phyloP scores from a whole-genome alignment of 2,797 vertebrate species.

The Schizothorax lantsangensis region DNA sequence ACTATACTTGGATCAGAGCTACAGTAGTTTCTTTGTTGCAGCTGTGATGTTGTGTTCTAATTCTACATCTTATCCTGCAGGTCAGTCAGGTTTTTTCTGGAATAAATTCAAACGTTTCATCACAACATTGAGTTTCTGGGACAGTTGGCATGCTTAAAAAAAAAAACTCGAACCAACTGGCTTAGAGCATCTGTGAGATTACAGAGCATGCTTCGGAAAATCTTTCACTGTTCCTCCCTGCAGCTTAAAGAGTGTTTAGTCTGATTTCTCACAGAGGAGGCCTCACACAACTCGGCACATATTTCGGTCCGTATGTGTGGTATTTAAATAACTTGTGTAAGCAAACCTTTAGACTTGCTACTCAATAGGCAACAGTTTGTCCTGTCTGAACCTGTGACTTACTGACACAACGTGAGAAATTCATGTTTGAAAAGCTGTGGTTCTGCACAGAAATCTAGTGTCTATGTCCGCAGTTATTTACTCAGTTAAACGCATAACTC shows the following conservation, averaged over 20 bases:
- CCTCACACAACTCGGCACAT: conserved; percentile 6
- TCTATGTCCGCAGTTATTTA: neutral
- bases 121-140: conserved; percentile 26
- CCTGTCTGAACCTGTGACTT: conserved; percentile 13
- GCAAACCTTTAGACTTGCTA: conserved; percentile 25
- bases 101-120: conserved; percentile 25
- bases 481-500: neutral
- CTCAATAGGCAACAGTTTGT: conserved; percentile 11
- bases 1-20: conserved; percentile 2
- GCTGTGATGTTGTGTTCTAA: conserved; percentile 19
- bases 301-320: conserved; percentile 24
- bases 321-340: conserved; percentile 35
- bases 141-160: conserved; percentile 27
- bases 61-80: conserved; percentile 12
- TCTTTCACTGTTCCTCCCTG: conserved; percentile 33
- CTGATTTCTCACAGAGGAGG: conserved; percentile 13
- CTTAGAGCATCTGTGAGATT: conserved; percentile 38
- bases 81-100: conserved; percentile 1
- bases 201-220: conserved; percentile 5
- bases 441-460: neutral
- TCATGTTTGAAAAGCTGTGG: neutral
- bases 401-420: neutral
- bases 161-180: conserved; percentile 44
- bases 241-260: conserved; percentile 43
- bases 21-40: neutral